phyloP scores from a whole-genome alignment of 2,888 invertebrate genomes.

The Phengaris alcon region DNA sequence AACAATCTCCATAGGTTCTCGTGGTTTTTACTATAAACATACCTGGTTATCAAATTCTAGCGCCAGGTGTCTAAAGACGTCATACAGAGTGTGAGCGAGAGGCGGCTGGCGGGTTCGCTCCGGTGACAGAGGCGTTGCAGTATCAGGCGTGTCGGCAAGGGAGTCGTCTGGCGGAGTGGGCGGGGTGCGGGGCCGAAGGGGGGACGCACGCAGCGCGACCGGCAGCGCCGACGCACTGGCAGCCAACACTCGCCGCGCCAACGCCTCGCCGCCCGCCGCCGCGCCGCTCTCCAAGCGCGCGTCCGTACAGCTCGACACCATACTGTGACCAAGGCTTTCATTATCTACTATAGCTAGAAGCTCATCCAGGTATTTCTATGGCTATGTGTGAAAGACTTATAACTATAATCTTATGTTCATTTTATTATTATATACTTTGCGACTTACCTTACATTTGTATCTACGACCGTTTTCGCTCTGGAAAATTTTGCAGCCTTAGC shows the following conservation, averaged over 20 bases:
- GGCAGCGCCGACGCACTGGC: conserved; percentile 71
- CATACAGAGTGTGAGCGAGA: conserved; percentile 64
- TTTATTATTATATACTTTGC: not conserved
- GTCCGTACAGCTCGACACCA: conserved; percentile 68
- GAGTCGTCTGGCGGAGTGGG: conserved; percentile 49
- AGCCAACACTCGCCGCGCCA: conserved; percentile 81
- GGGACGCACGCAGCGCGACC: conserved; percentile 40
- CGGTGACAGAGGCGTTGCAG: conserved; percentile 34
- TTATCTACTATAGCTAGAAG: not conserved
- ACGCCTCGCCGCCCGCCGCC: conserved; percentile 87
- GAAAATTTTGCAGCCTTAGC: conserved; percentile 70
- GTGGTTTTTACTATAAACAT: not conserved
- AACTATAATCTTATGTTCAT: not conserved
- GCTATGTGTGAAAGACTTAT: not conserved
- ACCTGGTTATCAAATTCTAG: conserved; percentile 71
- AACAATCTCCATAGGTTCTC: not conserved
- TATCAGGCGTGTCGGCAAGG: conserved; percentile 45
- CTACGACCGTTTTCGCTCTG: conserved; percentile 54
- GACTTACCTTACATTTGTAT: conserved; percentile 36
- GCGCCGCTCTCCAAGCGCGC: conserved; percentile 87
- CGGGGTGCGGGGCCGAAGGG: conserved; percentile 73
- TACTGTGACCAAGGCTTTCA: conserved; percentile 42
- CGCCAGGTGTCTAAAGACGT: conserved; percentile 74
- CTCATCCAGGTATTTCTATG: not conserved
- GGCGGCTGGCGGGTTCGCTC: conserved; percentile 47